Evolutionary conservation across 2,113 vertebrate genomes (phyloP).

Genomic region (Urocynchramus pylzowi): DNA sequence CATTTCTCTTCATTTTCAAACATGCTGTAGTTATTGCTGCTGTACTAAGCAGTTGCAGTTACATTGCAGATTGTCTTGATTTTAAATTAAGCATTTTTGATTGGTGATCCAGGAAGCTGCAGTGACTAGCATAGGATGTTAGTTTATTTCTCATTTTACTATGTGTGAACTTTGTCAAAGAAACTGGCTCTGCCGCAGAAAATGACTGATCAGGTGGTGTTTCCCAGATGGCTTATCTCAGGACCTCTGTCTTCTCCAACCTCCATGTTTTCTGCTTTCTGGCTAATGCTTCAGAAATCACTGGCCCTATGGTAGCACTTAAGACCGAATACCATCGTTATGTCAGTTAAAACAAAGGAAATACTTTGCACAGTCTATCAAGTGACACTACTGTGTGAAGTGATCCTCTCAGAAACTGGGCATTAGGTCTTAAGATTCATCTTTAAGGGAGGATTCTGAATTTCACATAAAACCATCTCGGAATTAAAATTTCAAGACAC

Average conservation of each 20-base stretch:
- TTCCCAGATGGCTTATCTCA: background rate
- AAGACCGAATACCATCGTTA: background rate
- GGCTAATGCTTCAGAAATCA: background rate
- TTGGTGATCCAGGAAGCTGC: background rate
- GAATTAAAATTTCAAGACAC: background rate
- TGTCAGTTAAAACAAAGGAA: background rate
- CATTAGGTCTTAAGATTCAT: background rate
- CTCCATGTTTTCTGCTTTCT: background rate
- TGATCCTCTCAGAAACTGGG: background rate
- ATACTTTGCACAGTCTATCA: background rate
- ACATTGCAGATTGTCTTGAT: background rate
- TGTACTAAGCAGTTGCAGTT: background rate
- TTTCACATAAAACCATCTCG: background rate
- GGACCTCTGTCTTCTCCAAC: background rate
- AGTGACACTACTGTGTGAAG: background rate
- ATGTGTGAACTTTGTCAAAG: background rate
- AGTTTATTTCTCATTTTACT: background rate
- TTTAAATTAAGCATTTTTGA: background rate
- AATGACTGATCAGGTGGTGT: background rate
- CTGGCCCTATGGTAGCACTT: background rate
- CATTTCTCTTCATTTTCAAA: background rate
- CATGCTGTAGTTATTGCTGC: background rate
- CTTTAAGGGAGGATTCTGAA: background rate
- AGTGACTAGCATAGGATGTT: background rate
- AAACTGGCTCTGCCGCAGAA: background rate